Evolutionary conservation across 2,888 invertebrate genomes (phyloP), one percentile per base, ranked within the genome.

Genomic region (Caenorhabditis macrosperma): DNA sequence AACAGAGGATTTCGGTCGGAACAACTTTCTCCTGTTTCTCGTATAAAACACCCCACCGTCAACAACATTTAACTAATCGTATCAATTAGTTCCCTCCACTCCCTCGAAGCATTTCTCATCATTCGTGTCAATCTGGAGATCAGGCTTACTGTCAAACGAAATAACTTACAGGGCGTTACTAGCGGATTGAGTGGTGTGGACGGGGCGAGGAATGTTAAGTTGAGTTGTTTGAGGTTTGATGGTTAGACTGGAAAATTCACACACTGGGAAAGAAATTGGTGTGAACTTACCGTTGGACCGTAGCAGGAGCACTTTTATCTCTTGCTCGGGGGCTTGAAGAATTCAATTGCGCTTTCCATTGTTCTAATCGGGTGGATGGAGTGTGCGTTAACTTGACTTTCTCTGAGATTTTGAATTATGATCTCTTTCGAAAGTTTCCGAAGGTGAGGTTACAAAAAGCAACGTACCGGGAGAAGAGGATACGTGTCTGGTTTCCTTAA

Each of bases 271-370:
- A 38, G 4, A 30, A 55, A 30, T 28, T n/a, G 22, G 54, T n/a
- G 26, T 30, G 9, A 28, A 38, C 38, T 20, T 74, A 75, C 69
- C 80, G 64, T 71, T 80, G 80, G 22, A 83, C 55, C 10, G 83
- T 82, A 4, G 85, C 84, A 17, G 85, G 85, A 2, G 82, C 85
- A 63, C 83, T 83, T 35, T 57, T 57, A 63, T 86, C 85, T 46
- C 84, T 77, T 38, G 50, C 64, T 52, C 82, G 22, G n/a, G 82
- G 54, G n/a, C 74, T 77, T 20, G 64, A 66, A 0, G 71, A 57
- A 38, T 80, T 75, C 30, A 86, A 44, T 57, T 86, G 83, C 22
- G 81, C 77, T 57, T 86, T 84, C 85, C 85, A 86, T 75, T 61
- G 68, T 52, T 82, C 80, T 22, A 84, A 60, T 24, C 84, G 75